phyloP scores from a whole-genome alignment of 2,113 vertebrate species.

The Benitochromis conjunctus region DNA sequence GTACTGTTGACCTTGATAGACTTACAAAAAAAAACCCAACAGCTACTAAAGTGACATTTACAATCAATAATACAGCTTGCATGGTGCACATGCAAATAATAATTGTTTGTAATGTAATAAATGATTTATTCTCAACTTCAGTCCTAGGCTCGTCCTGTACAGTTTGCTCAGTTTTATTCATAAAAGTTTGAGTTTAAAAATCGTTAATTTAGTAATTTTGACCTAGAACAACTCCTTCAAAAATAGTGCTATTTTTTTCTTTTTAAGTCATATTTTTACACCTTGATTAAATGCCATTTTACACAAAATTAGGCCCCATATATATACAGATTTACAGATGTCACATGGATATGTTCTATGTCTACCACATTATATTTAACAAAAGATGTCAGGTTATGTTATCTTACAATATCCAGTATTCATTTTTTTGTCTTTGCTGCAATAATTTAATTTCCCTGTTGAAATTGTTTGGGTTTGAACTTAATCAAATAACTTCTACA shows the following conservation, averaged over 20 bases:
- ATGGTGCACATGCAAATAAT: neutral
- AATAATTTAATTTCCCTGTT: constrained; percentile 9
- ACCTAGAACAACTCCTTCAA: neutral
- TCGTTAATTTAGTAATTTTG: no score
- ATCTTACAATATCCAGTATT: neutral
- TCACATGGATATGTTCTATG: neutral
- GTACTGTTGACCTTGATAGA: neutral
- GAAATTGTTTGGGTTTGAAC: neutral
- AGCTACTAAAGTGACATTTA: neutral
- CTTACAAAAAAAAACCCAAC: neutral
- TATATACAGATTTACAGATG: no score
- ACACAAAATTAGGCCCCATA: neutral
- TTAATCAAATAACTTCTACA: constrained; percentile 1
- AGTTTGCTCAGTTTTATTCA: neutral
- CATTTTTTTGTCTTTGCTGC: neutral
- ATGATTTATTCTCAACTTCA: neutral
- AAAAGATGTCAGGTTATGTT: neutral
- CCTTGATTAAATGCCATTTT: neutral
- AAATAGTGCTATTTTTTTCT: neutral
- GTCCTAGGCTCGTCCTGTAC: neutral
- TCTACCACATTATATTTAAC: neutral
- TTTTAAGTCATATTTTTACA: neutral
- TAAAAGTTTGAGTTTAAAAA: neutral
- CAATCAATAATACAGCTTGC: neutral
- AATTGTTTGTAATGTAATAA: neutral